Conservation (phyloP, 2,113 vertebrate species). For the Eubucco bourcierii region DNA sequence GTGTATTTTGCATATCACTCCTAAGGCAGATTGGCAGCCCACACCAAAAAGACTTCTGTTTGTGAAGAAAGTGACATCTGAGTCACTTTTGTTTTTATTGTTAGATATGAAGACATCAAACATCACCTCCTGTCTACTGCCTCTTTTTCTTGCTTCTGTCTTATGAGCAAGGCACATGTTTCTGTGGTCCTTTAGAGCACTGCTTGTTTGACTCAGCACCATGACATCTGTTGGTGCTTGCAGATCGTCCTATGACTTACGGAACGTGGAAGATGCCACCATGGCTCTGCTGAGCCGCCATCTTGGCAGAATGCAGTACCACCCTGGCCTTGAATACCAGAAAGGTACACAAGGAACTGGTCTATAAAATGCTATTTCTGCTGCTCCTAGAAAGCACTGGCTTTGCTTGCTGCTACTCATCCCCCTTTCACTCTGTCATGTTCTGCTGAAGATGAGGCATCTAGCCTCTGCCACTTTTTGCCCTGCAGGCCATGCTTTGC, state of each 20-base stretch:
- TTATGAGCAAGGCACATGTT: neutral
- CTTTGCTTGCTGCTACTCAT: neutral
- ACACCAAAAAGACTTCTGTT: slow-evolving; percentile 44
- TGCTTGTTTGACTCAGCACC: neutral
- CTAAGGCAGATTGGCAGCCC: neutral
- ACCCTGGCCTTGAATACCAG: neutral
- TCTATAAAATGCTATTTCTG: neutral
- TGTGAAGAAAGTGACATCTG: slow-evolving; percentile 61
- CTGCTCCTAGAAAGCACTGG: neutral
- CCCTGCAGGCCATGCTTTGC: neutral
- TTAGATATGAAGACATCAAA: slow-evolving; percentile 16
- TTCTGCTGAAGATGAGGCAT: neutral
- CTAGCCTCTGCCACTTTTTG: neutral
- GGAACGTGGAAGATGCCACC: neutral
- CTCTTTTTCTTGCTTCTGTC: neutral
- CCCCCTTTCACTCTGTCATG: neutral
- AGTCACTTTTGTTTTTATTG: slow-evolving; percentile 59
- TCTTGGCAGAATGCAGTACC: neutral
- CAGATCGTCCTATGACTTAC: neutral
- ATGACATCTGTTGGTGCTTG: fast-evolving
- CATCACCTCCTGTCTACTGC: neutral
- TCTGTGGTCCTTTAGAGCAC: neutral
- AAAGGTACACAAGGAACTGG: neutral
- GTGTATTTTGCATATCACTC: slow-evolving; percentile 13
- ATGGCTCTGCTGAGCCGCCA: neutral